Evolutionary conservation across 2,113 vertebrate species (phyloP), one percentile per base, ranked within the genome.

Genomic region (Hemichromis elongatus): DNA sequence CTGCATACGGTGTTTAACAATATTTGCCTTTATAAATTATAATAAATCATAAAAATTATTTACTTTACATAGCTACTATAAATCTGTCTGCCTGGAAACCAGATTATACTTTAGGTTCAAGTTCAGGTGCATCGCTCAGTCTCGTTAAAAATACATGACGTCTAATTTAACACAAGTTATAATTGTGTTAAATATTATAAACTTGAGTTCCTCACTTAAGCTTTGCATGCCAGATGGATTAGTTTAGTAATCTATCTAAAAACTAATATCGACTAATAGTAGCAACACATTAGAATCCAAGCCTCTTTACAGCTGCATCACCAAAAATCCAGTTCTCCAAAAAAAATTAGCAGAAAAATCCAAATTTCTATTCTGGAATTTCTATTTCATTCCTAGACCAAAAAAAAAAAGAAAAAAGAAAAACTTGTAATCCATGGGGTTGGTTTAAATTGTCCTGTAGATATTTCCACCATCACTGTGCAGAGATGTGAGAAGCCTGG

Each of bases 361-460:
- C 59, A 53, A 47, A 77, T 70, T 21, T 80, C 28, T 40, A 66
- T 63, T 63, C 40, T 50, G 45, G 13, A 87, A 77, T 21, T 37
- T 59, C 81, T 30, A 84, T 68, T 77, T 86, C 37, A 77, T 54
- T 6, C 8, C 54, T 19, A 6, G 66, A 77, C 18, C n/a, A 82
- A 83, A 88, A 68, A 21, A 4, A 1, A 7, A 80, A 21, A 90
- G 77, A 86, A 79, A 87, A 19, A n/a, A n/a, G n/a, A 14, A 7
- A 2, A 7, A 80, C 14, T 86, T 7, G 42, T 91, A 92, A 89
- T 94, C 93, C 93, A 84, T 2, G 14, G 30, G 59, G 30, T 21
- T 56, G 84, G 21, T 80, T 61, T 53, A 42, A 57, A 54, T 78
- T 45, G 13, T 77, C 37, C 56, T 52, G 81, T 30, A 57, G 89